Evolutionary conservation across 2,888 invertebrate genomes (phyloP), one percentile per base, ranked within the genome.

Genomic region (Napeogenes inachia): DNA sequence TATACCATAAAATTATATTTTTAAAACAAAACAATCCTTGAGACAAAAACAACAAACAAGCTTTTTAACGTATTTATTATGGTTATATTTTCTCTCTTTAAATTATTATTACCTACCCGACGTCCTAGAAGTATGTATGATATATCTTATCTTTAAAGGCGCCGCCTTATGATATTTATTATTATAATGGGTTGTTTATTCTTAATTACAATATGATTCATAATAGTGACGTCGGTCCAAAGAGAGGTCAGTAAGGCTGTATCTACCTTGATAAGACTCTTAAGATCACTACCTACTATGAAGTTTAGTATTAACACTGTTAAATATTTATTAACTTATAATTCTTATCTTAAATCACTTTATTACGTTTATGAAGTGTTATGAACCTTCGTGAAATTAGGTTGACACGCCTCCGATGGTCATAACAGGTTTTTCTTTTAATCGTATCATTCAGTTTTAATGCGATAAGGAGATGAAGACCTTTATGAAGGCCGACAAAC

Each of bases 401-500:
- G 50, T 50, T 50, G 13, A 30, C 6, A 50, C 30, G 30, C 50
- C 42, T 10, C 50, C 30, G 55, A 55, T 46, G 38, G 45, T 13
- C 53, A 21, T 35, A 45, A 56, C 55, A 56, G 56, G 50, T 61
- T 50, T 30, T 50, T 30, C 8, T 50, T 13, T 50, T 30, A 50
- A 30, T 30, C 30, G 8, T 6, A 30, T 6, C 5, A 30, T 30
- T 30, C 10, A 30, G 50, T 30, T 50, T 50, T 30, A 50, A 50
- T 50, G 8, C 10, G 50, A 50, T 30, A 50, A 50, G 47, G 47
- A 13, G 21, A 50, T 30, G 75, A 74, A 79, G 74, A 77, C 81
- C 78, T 83, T 80, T 76, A 68, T 70, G 71, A 74, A 73, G 74
- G 75, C 70, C 72, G 69, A 61, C 57, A 69, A 80, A 83, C 84